Percentiles rank a stretch among this genome's conserved stretches.
Evolutionary conservation across 2,888 invertebrate species (phyloP).

Genomic region (Conistra vaccinii): DNA sequence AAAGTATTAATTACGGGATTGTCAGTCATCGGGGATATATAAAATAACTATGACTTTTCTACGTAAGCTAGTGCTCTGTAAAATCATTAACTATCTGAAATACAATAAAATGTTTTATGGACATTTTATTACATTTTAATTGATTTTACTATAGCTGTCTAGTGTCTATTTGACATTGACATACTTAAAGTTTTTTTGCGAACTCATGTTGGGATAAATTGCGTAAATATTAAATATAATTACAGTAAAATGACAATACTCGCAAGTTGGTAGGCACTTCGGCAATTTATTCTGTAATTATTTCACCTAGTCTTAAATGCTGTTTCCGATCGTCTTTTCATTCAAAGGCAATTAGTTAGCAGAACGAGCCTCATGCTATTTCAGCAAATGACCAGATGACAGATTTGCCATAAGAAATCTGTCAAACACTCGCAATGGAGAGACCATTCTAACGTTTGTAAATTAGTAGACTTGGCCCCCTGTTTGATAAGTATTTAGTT

Average conservation of each 20-base stretch:
- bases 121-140: constrained; percentile 6
- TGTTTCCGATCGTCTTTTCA: background rate
- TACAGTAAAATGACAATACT: background rate
- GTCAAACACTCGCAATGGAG: no score
- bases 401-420: no score
- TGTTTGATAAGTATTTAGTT: no score
- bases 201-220: background rate
- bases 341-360: background rate
- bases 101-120: constrained; percentile 5
- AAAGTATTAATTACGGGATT: background rate
- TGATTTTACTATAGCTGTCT: background rate
- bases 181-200: background rate
- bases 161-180: background rate
- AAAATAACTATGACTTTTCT: background rate
- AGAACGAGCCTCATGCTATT: no score
- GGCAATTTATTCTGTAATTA: constrained; percentile 3
- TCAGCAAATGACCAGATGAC: no score
- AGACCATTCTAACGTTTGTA: no score
- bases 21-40: background rate
- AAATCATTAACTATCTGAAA: background rate
- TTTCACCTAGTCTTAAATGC: background rate
- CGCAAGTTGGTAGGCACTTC: background rate
- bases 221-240: background rate
- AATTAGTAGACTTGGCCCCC: no score
- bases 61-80: background rate